Percentiles rank a stretch among this genome's conserved stretches.
These are phyloP conservation scores for Drosophila stalkeri DNA, from an alignment of 2,888 invertebrate genomes.

Conservation along the genomic window DNA sequence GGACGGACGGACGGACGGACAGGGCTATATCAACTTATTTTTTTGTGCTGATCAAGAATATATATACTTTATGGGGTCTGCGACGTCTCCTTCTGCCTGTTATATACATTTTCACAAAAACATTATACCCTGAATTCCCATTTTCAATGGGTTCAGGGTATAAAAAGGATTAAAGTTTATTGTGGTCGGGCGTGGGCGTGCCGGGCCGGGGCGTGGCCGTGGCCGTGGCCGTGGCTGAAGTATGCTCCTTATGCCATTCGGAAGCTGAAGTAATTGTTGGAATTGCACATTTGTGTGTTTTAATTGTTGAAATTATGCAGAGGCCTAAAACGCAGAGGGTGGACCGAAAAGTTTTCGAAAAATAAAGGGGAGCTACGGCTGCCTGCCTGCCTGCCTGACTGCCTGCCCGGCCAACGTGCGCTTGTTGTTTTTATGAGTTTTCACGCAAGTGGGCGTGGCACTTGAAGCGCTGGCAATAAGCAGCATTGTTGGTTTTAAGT, in stretches of 20 bases:
- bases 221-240: constrained; percentile 44
- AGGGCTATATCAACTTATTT: too few relatives aligned
- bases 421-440: constrained; percentile 63
- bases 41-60: too few relatives aligned
- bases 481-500: constrained; percentile 35
- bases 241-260: constrained; percentile 65
- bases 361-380: constrained; percentile 9
- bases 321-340: constrained; percentile 31
- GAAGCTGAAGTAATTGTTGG: constrained; percentile 70
- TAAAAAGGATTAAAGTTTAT: constrained; percentile 68
- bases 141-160: too few relatives aligned
- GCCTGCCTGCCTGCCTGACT: neutral
- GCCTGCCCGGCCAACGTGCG: constrained; percentile 32
- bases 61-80: too few relatives aligned
- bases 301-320: constrained; percentile 69
- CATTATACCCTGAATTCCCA: too few relatives aligned
- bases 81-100: too few relatives aligned
- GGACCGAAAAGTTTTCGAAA: constrained; percentile 30
- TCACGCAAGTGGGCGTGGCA: constrained; percentile 15
- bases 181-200: constrained; percentile 13
- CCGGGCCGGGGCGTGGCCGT: constrained; percentile 30
- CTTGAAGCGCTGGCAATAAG: neutral
- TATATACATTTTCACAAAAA: too few relatives aligned
- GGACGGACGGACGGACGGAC: too few relatives aligned
- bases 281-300: constrained; percentile 74